Percentiles rank a stretch among this genome's conserved stretches.
Conservation (phyloP, 2,888 invertebrate genomes). For the Hydrotaea cyrtoneurina region DNA sequence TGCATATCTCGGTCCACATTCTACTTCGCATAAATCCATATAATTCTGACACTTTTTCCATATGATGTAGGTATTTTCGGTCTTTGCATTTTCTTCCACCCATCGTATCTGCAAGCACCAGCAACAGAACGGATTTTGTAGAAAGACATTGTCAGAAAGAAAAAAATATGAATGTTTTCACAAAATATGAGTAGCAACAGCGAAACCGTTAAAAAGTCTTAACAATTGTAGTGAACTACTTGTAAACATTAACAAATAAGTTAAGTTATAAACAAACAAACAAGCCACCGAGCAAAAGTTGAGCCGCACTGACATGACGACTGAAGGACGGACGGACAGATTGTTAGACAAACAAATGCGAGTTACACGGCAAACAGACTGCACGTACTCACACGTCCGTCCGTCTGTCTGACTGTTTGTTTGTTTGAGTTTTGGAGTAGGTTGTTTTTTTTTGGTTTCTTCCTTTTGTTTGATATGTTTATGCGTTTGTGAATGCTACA, state of each 20-base stretch:
- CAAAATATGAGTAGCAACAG: constrained; percentile 5
- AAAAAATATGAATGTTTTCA: background rate
- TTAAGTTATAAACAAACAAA: constrained; percentile 57
- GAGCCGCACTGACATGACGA: background rate
- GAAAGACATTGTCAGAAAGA: constrained; percentile 14
- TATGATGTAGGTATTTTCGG: no score
- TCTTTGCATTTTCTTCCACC: background rate
- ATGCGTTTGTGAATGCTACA: constrained; percentile 3
- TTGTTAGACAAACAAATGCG: constrained; percentile 46
- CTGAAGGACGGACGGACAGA: constrained; percentile 26
- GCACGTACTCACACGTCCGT: constrained; percentile 32
- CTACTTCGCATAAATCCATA: no score
- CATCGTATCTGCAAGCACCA: background rate
- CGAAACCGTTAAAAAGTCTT: constrained; percentile 48
- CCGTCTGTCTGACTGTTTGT: constrained; percentile 12
- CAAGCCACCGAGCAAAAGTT: background rate
- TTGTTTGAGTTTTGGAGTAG: constrained; percentile 28
- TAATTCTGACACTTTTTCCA: no score
- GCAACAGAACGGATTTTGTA: background rate
- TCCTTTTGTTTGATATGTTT: constrained; percentile 9
- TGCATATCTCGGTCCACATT: no score
- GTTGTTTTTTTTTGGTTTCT: constrained; percentile 4
- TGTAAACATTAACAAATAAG: constrained; percentile 42
- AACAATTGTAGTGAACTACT: constrained; percentile 47
- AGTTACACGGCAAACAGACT: constrained; percentile 35